phyloP scores from a whole-genome alignment of 23 tunicate genomes.

The Trididemnum miniatum region DNA sequence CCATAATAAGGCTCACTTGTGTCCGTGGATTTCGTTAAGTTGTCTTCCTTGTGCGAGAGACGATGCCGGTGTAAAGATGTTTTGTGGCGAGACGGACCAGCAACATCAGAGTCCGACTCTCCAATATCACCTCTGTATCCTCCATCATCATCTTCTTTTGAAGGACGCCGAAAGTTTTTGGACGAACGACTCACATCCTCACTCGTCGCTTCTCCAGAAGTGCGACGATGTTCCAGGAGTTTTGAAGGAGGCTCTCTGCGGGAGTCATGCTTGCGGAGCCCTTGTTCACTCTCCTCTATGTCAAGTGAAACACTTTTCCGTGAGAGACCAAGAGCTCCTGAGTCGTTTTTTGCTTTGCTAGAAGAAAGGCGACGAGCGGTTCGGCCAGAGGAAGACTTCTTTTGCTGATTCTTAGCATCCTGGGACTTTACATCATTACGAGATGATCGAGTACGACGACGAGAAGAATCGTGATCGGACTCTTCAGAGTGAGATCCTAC shows the following conservation, averaged over 20 bases:
- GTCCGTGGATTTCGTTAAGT: neutral
- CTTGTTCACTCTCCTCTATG: constrained; percentile 56
- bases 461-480: no score
- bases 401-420: neutral
- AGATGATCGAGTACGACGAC: no score
- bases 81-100: constrained; percentile 32
- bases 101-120: constrained; percentile 56
- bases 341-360: constrained; percentile 71
- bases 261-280: constrained; percentile 34
- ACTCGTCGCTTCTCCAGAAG: neutral
- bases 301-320: constrained; percentile 32
- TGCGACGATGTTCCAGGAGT: neutral
- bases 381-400: neutral
- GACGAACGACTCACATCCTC: neutral
- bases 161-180: neutral
- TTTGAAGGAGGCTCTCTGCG: neutral
- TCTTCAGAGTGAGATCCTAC: no score
- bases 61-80: constrained; percentile 1
- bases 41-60: neutral
- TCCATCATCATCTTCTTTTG: constrained; percentile 48
- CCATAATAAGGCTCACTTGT: constrained; percentile 24
- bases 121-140: constrained; percentile 83
- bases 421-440: no score
- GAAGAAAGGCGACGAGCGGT: constrained; percentile 27
- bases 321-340: constrained; percentile 90